These are phyloP conservation scores for Corbicula japonica DNA, from an alignment of 2,888 invertebrate species.

Conservation along the genomic window DNA sequence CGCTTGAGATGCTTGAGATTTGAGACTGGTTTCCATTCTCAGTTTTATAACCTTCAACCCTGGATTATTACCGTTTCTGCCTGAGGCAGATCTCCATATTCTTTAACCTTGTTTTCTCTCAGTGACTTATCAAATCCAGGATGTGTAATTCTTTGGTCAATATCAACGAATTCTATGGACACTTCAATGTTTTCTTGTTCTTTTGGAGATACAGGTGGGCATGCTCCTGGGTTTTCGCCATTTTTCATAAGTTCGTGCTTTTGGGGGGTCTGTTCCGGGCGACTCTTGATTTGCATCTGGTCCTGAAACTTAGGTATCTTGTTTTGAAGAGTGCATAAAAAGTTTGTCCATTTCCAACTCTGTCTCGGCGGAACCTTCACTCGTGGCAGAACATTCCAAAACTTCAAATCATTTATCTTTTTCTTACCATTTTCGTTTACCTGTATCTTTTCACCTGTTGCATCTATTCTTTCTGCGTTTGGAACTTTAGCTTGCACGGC, in stretches of 20 bases:
- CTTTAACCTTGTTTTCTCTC: neutral
- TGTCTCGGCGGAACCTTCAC: constrained; percentile 20
- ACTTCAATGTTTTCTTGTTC: neutral
- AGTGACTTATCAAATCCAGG: neutral
- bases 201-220: neutral
- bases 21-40: too few species aligned
- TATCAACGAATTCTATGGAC: neutral
- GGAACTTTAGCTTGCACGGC: neutral
- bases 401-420: constrained; percentile 17
- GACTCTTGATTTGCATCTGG: neutral
- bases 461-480: too few species aligned
- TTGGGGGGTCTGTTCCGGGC: neutral
- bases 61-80: neutral
- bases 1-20: too few species aligned
- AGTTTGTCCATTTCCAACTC: neutral
- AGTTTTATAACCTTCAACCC: too few species aligned
- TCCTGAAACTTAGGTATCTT: constrained; percentile 26
- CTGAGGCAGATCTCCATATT: neutral
- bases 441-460: too few species aligned
- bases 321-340: constrained; percentile 19
- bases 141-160: neutral
- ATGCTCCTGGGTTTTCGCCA: neutral
- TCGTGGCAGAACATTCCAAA: constrained; percentile 35
- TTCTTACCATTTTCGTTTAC: neutral
- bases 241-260: neutral